Evolutionary conservation across 2,888 invertebrate species (phyloP).

Genomic region (Idaea dimidiata): DNA sequence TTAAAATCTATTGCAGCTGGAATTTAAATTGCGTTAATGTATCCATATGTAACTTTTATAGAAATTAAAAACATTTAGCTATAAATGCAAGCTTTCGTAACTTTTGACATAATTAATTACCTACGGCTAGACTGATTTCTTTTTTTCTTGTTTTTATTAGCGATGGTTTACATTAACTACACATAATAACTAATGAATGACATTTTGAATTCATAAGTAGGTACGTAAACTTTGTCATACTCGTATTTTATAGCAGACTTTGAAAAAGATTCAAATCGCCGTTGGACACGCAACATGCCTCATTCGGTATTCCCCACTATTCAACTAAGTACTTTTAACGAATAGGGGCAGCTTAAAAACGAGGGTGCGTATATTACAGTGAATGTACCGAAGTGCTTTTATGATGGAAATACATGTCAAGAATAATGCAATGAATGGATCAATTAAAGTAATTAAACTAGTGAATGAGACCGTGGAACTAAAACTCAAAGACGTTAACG

Average conservation of each 20-base stretch:
- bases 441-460: not conserved
- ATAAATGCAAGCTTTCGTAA: not conserved
- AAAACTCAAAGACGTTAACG: not conserved
- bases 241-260: slow-evolving; percentile 2
- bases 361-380: slow-evolving; percentile 32
- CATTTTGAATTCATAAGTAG: not conserved
- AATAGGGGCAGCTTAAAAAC: slow-evolving; percentile 29
- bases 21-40: not conserved
- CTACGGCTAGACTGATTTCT: not conserved
- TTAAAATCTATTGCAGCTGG: not conserved
- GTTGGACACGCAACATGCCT: slow-evolving; percentile 29
- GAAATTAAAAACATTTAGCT: not conserved
- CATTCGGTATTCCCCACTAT: slow-evolving; percentile 49
- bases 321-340: slow-evolving; percentile 43
- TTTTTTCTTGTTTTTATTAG: not conserved
- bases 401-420: slow-evolving; percentile 6
- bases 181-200: not conserved
- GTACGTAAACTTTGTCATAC: no score
- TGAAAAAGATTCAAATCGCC: not conserved
- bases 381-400: not conserved
- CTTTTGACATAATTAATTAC: not conserved
- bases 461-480: not conserved
- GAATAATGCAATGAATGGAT: slow-evolving; percentile 14
- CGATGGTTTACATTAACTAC: not conserved
- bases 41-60: not conserved